Conservation (phyloP, 2,888 invertebrate genomes). For the Acrobasis consociella region DNA sequence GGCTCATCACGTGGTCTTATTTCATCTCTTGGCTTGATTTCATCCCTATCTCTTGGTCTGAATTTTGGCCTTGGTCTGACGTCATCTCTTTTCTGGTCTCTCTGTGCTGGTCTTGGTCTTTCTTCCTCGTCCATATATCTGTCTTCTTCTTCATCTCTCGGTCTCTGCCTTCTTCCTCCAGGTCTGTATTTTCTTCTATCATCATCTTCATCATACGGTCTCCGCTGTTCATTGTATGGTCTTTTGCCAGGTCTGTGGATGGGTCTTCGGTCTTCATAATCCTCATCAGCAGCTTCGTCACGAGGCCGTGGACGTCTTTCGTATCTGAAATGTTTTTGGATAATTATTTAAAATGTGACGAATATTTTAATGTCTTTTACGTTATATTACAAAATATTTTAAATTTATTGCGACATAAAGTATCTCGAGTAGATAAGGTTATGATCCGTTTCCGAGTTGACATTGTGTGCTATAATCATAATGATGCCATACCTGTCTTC, state of each 20-base stretch:
- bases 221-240: conserved; percentile 47
- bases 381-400: too few relatives aligned
- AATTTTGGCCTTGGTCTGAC: conserved; percentile 43
- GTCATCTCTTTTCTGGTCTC: conserved; percentile 40
- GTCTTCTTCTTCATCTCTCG: conserved; percentile 64
- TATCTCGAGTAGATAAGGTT: too few relatives aligned
- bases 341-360: neutral
- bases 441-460: too few relatives aligned
- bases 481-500: conserved; percentile 74
- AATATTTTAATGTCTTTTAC: too few relatives aligned
- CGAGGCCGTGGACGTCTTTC: conserved; percentile 76
- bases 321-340: conserved; percentile 55
- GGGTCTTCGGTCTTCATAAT: conserved; percentile 64
- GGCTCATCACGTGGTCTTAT: conserved; percentile 38
- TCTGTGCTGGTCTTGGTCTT: conserved; percentile 31
- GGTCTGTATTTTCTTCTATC: conserved; percentile 56
- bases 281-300: conserved; percentile 61
- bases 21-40: conserved; percentile 38
- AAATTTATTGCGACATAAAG: too few relatives aligned
- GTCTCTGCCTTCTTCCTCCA: conserved; percentile 52
- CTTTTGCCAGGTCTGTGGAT: conserved; percentile 66
- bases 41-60: conserved; percentile 32
- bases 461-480: too few relatives aligned
- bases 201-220: conserved; percentile 67
- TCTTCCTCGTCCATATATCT: conserved; percentile 45